Evolutionary conservation across 2,888 invertebrate genomes (phyloP), one percentile per base, ranked within the genome.

Genomic region (Alentia gelatinosa): DNA sequence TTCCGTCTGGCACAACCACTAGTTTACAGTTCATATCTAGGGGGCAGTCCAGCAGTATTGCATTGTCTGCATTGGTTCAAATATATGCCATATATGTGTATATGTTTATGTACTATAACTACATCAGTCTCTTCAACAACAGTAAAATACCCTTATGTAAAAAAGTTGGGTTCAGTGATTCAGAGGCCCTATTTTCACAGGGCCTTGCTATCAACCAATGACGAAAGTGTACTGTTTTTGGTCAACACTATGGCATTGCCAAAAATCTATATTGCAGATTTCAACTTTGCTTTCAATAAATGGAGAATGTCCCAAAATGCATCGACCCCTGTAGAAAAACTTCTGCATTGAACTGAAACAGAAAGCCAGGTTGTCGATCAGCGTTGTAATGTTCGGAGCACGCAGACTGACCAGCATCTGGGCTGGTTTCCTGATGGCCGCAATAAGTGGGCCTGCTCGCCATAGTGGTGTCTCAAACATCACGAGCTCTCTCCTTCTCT

Each of bases 1-100:
- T 68, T 68, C 68, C 68, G 68, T 68, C 68, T 68, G 30, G 68
- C 30, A 68, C 68, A 68, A 68, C 68, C 68, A 68, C 68, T 68
- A 68, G 68, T 68, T 1, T 30, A 68, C 30, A 56, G 23, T n/a
- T n/a, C 3, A 19, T 68, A 68, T 68, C 12, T 68, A 19, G 26
- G 68, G 68, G 68, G 68, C 68, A 68, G 68, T 68, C 68, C 68
- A 68, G 68, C 68, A 68, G 68, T 68, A 68, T 68, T 68, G 33
- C 68, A 30, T 30, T 30, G 5, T 30, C 68, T 68, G 68, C 68
- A 68, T 30, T 3, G 26, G 5, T 56, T 19, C 56, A 56, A 56
- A 56, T 56, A 68, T 9, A 68, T 30, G 30, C 15, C 3, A 30
- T 68, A 30, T 63, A 63, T n/a, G n/a, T 68, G 68, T 30, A 26